Conservation (phyloP, 2,888 invertebrate species). For the Machimus atricapillus region DNA sequence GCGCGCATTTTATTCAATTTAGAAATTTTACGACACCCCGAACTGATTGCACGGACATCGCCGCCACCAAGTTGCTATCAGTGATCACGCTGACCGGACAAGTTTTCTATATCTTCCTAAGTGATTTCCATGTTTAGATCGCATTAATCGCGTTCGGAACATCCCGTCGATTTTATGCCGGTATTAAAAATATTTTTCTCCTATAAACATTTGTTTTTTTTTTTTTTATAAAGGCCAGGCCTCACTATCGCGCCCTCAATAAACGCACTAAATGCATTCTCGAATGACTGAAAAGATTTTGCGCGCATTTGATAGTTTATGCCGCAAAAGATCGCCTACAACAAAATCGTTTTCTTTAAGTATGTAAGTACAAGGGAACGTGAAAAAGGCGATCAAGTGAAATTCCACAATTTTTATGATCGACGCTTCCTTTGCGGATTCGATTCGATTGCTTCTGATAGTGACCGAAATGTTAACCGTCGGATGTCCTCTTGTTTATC, state of each 20-base stretch:
- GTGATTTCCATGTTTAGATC: not conserved
- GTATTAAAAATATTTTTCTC: not conserved
- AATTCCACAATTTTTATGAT: not conserved
- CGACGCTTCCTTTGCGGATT: not conserved
- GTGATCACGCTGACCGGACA: not conserved
- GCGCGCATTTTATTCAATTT: not conserved
- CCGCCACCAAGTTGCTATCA: not conserved
- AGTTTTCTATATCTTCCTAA: not conserved
- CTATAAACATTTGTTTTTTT: too few relatives aligned
- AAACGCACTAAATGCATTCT: not conserved
- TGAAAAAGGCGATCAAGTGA: not conserved
- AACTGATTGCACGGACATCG: not conserved
- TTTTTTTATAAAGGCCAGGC: not conserved
- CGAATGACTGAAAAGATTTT: not conserved
- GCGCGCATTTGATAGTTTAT: not conserved
- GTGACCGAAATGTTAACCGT: not conserved
- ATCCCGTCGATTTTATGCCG: not conserved
- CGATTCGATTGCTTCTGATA: not conserved
- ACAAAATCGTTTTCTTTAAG: not conserved
- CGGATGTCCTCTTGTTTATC: not conserved
- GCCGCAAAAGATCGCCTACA: not conserved
- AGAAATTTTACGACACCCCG: not conserved
- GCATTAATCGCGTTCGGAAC: not conserved
- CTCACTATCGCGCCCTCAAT: not conserved
- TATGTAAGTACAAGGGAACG: not conserved